Evolutionary conservation across 2,797 vertebrate genomes (phyloP).

Genomic region (Psittacula echo): DNA sequence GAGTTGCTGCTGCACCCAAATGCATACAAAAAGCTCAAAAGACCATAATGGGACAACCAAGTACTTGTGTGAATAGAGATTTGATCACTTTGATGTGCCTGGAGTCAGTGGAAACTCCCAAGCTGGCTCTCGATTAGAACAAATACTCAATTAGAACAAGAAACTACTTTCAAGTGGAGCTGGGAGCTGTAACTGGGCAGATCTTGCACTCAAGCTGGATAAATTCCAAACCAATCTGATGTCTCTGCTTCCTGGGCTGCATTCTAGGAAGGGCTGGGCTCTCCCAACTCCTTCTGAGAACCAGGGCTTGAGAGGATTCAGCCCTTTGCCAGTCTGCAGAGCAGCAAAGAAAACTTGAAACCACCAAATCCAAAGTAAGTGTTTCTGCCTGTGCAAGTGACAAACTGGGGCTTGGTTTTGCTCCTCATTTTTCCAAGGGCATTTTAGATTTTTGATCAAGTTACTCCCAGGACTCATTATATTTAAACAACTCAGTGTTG

Average conservation of each 20-base stretch:
- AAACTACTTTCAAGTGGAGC: not conserved
- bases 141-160: not conserved
- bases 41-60: not conserved
- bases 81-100: not conserved
- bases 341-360: not conserved
- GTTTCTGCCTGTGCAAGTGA: not conserved
- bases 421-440: not conserved
- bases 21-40: not conserved
- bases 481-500: conserved; percentile 22
- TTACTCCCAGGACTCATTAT: conserved; percentile 14
- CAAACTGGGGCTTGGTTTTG: not conserved
- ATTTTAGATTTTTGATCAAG: conserved; percentile 25
- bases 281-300: not conserved
- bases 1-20: not conserved
- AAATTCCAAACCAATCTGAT: not conserved
- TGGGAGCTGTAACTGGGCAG: not conserved
- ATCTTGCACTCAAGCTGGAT: not conserved
- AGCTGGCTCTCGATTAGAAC: not conserved
- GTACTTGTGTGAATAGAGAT: not conserved
- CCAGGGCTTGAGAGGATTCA: not conserved
- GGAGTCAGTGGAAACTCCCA: not conserved
- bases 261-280: not conserved
- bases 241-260: not conserved
- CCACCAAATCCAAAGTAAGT: not conserved
- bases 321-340: not conserved